Evolutionary conservation across 2,797 vertebrate genomes (phyloP), one percentile per base, ranked within the genome.

Genomic region (Xenopus petersii): DNA sequence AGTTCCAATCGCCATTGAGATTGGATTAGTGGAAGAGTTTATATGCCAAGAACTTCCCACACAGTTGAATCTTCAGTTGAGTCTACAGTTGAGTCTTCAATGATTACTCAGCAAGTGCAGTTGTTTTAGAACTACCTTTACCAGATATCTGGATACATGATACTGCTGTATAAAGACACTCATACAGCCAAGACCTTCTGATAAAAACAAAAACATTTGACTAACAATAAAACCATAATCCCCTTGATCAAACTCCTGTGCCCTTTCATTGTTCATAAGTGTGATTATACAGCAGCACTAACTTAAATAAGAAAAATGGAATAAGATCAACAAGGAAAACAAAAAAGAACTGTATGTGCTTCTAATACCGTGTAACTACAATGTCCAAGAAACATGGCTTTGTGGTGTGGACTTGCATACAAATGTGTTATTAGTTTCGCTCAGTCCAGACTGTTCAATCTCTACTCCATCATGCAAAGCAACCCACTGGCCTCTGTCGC

Each of bases 391-490:
- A 48, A 8, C 26, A 65, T 16, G 48, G 26, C 63, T 42, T 56
- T 6, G 36, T 42, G 24, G 56, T 63, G 55, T 11, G 64, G 21
- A 51, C 30, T 46, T 59, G 47, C 46, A 66, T 42, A 66, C 58
- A 60, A 48, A 48, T 56, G 9, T 30, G 64, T 15, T 48, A 62
- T 24, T 56, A 59, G 36, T 69, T 67, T 60, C 21, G 21, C 16
- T 46, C 26, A 10, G 36, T 48, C 59, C 64, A 68, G 58, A 24
- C n/a, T 73, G 63, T 51, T 42, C 15, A 13, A 21, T 69, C 36
- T 73, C 55, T 49, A 26, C 47, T 21, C 61, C 10, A 56, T 73
- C 71, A 74, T 68, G 62, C 60, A 73, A 60, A 78, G 75, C 65
- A 42, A 2, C 26, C 26, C 26, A 30, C 3, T 46, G 49, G 66